A percentile compares a stretch with the other conserved stretches of the same genome.
Conservation (phyloP, 2,888 invertebrate species). For the Zelleria hepariella region DNA sequence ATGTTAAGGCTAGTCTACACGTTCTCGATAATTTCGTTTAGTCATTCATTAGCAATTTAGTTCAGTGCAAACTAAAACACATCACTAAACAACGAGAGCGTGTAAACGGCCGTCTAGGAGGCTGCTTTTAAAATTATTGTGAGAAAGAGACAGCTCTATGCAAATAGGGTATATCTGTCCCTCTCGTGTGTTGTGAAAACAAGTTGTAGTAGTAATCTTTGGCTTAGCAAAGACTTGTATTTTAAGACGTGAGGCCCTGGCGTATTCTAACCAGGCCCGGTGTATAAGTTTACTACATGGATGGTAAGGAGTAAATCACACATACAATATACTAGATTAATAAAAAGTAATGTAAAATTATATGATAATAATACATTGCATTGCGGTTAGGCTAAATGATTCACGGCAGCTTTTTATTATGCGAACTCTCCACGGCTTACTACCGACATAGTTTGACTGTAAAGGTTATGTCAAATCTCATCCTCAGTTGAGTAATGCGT, state of each 20-base stretch:
- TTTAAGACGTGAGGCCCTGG: not conserved
- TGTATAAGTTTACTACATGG: not conserved
- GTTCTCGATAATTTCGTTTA: not conserved
- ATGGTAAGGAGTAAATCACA: constrained; percentile 1
- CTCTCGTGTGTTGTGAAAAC: not conserved
- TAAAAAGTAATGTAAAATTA: not conserved
- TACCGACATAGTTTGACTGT: no score
- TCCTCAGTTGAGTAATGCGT: no score
- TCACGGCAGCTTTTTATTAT: no score
- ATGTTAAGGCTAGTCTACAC: not conserved
- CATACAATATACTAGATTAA: not conserved
- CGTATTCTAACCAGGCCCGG: not conserved
- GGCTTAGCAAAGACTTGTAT: not conserved
- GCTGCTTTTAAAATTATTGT: not conserved
- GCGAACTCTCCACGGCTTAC: no score
- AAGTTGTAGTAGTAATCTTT: not conserved
- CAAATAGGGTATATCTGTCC: not conserved
- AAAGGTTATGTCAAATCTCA: no score
- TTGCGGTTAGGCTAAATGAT: not conserved
- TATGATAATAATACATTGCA: not conserved
- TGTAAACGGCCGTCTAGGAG: not conserved
- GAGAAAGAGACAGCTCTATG: not conserved
- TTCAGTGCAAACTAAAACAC: no score
- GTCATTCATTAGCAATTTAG: no score
- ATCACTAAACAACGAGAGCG: no score